Base-by-base conservation (phyloP, 2,888 invertebrate species). In the Siphlonurus alternatus region DNA sequence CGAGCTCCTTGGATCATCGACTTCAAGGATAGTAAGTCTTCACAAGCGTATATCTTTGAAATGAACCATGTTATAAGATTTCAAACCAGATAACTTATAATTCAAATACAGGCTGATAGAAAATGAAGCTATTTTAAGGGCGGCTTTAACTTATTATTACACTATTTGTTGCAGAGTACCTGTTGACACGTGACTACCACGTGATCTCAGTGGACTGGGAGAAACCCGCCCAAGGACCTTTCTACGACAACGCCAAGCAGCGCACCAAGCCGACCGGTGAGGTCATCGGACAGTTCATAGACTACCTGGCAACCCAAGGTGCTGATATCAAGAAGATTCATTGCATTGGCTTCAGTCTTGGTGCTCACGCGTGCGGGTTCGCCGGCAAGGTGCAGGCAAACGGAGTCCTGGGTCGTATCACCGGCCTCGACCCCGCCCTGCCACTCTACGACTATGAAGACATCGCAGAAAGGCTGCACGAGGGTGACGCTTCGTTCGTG, bases 141-240 rank as follows among this genome's bases (percentile, higher is more conserved):
- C 15, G 15, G 5, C 15, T 38, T 10, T 5, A 10, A 10, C 38
- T 38, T 10, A 15, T 38, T 38, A 38, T 38, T 38, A 38, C n/a
- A n/a, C n/a, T n/a, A n/a, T n/a, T n/a, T n/a, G n/a, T 10, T 38
- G 2, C 71, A 53, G 78, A 76, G 64, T 80, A 78, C 66, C 69
- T 80, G 22, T 69, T 67, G 7, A 71, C 66, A n/a, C 74, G 71
- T 1, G 72, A 56, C 56, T 10, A 18, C 3, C 25, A 38, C 20
- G 62, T 62, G n/a, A 62, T 62, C 25, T 25, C 20, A 2, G 61
- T 63, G 0, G 65, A 65, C 63, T 65, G 65, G 65, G 25, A 38
- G 23, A 25, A 23, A 1, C 53, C 56, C 15, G 61, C 65, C 22
- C 20, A n/a, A 10, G 61, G 24, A 51, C 65, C 68, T 20, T 25